phyloP scores from a whole-genome alignment of 2,113 vertebrate genomes.

The Anoura caudifer region DNA sequence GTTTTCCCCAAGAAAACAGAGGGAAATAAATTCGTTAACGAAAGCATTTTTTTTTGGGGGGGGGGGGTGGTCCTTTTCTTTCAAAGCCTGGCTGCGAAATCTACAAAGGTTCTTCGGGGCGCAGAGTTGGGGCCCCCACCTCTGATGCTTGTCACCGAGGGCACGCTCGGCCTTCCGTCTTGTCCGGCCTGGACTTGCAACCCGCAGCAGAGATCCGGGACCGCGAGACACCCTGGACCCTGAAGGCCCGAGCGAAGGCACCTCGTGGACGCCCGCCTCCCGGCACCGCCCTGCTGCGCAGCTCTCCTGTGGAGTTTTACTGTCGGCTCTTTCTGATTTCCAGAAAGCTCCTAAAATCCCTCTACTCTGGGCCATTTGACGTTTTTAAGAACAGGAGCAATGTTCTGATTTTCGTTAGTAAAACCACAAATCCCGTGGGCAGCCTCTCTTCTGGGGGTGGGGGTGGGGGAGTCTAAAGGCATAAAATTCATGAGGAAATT shows the following conservation, averaged over 20 bases:
- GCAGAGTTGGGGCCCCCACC: neutral
- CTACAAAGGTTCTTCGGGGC: neutral
- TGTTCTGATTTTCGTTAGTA: constrained; percentile 10
- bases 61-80: neutral
- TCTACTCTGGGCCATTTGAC: neutral
- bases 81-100: neutral
- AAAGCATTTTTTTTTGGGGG: neutral
- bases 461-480: neutral
- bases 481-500: neutral
- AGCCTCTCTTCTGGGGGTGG: neutral
- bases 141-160: accelerated
- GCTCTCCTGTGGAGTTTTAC: neutral
- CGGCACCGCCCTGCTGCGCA: neutral
- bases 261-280: accelerated
- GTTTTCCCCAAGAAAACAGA: neutral
- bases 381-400: neutral
- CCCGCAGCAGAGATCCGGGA: neutral
- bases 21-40: neutral
- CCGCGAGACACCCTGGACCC: neutral
- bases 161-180: neutral
- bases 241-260: accelerated
- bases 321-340: neutral
- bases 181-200: neutral
- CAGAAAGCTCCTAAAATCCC: neutral
- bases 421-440: neutral